Evolutionary conservation across 2,888 invertebrate genomes (phyloP), one percentile per base, ranked within the genome.

Genomic region (Mythimna ferrago): DNA sequence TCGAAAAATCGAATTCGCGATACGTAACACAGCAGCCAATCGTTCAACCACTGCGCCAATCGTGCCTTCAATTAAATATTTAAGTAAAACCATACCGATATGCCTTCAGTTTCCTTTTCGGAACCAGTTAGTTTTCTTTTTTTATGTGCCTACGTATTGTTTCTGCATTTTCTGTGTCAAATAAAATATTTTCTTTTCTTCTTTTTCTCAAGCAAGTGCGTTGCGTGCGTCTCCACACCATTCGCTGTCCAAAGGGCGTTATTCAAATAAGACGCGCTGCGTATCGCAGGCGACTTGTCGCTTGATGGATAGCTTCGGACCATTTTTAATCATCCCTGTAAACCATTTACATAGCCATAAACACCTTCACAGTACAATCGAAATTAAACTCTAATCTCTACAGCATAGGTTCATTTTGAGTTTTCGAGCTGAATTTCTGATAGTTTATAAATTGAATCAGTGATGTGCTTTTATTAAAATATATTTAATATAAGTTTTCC

Each of bases 221-320:
- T 48, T 5, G 44, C 48, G 6, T 2, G 2, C 74, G 63, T 57
- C 79, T 87, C 88, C 53, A 82, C 58, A 41, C 68, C 32, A 38
- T 78, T 82, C 63, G 41, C 78, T 86, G 76, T 87, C 67, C 78
- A 69, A 77, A 85, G 80, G 86, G 80, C 88, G 88, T 91, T 94
- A 95, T 95, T 94, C 92, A 95, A 95, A 95, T 94, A 93, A 93
- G 94, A 90, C 90, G 87, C 91, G 85, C 82, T 87, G 89, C 89
- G 89, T 92, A 93, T 92, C 92, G 90, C 88, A 88, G 88, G 88
- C 90, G 91, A 93, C 93, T 92, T 90, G 93, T 93, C 92, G 89
- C 87, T 91, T 96, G 95, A 96, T 96, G 93, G 96, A 96, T 95
- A 89, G 93, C 91, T 91, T 86, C 87, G 86, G 90, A 92, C 91